Evolutionary conservation across 2,797 vertebrate species (phyloP), one percentile per base, ranked within the genome.

Genomic region (Myotis myotis): DNA sequence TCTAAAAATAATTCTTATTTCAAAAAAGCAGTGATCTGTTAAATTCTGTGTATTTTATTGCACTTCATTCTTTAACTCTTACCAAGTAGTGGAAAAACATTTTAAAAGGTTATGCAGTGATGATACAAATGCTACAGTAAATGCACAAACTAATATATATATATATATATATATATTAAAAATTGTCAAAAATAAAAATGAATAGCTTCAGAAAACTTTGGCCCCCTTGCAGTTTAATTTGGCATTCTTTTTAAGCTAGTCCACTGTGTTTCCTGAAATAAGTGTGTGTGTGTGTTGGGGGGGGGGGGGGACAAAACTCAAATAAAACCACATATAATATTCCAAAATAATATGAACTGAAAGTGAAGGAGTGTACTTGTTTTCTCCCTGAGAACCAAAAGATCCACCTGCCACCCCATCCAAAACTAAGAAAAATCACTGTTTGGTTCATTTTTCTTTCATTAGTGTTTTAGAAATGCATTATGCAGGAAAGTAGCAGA

Each of bases 401-500:
- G 13, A 74, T 95, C 49, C 13, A 55, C 15, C 23, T 72, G 25
- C 25, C 47, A 68, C 5, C 12, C 51, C 41, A 49, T 5, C 41
- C 12, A 51, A 87, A 51, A 8, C 49, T 70, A 81, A 9, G 53
- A 51, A 93, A 91, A 89, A 78, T 72, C 44, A 84, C 72, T 88
- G n/a, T 96, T 89, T 85, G 38, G 19, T 30, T 84, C 64, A 70
- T 28, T 93, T 92, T 95, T 41, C 60, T 92, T 89, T 89, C 71
- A 93, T 93, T 95, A 36, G n/a, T 72, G 53, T 80, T 91, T 95
- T 84, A 93, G 68, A 93, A 84, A 91, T 93, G 30, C 68, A 82
- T 94, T 94, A 91, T 93, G 66, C n/a, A 84, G 19, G 64, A 81
- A 89, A 88, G 75, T 13, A 74, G 49, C 47, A 84, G 83, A 93